Evolutionary conservation across 2,797 vertebrate genomes (phyloP), one percentile per base, ranked within the genome.

Genomic region (Allobates femoralis): DNA sequence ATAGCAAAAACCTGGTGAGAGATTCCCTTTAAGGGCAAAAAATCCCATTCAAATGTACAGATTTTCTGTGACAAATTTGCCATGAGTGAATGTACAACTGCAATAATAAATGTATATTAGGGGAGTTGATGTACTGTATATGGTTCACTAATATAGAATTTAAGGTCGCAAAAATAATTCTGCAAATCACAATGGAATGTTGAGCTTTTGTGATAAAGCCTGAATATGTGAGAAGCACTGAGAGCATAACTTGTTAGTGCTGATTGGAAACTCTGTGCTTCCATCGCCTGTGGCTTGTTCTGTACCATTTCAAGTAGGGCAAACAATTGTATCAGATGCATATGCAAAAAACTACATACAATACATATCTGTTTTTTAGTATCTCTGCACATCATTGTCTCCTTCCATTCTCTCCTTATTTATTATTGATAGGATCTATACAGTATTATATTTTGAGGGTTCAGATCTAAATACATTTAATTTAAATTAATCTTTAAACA

Each of bases 271-370:
- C 56, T 83, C 34, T 0, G 26, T 64, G 71, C 32, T 84, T 75
- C 62, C 41, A 76, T 84, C 51, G 71, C 82, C 82, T 76, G 30
- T 84, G 82, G 82, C 82, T 50, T 84, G 82, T 84, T 75, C 56
- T 76, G 82, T 84, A 75, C 82, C 37, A 60, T 76, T 84, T 64
- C 56, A 50, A 50, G 46, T 50, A 84, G 37, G 56, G 71, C 55
- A 76, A 62, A 84, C 82, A 84, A 84, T 76, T 76, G 82, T 34
- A 51, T 76, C 71, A 75, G 71, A 51, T 84, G 12, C 14, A 76
- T 62, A 75, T 84, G 69, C 82, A 84, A 56, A 62, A 53, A 75
- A 56, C 16, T 58, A 56, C n/a, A 56, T n/a, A 58, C 18, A 51
- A 32, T 84, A 30, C 12, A 64, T 62, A 76, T 51, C 51, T 84